These are phyloP conservation scores for Mnemiopsis leidyi DNA, from an alignment of 37 sponge, comb jelly and placozoan genomes.

Conservation along the genomic window DNA sequence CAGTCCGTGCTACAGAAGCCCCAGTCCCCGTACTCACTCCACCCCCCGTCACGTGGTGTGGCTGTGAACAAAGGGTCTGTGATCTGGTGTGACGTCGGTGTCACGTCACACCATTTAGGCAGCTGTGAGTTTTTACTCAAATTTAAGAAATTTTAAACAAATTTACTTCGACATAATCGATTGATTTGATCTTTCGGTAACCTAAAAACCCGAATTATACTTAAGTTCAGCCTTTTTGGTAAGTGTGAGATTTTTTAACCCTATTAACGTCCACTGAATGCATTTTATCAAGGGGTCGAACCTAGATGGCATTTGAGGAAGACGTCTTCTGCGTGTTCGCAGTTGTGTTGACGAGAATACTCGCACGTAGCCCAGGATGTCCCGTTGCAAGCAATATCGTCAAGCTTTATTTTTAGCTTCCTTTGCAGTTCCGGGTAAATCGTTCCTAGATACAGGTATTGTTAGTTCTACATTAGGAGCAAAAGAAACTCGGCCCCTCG, in stretches of 20 bases:
- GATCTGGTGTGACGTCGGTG: neutral
- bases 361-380: neutral
- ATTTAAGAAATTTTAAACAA: too few species aligned
- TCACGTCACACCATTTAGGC: too few species aligned
- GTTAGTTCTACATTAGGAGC: too few species aligned
- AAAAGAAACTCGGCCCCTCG: too few species aligned
- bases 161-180: too few species aligned
- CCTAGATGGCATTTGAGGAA: neutral
- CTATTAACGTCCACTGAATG: too few species aligned
- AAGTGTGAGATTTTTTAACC: too few species aligned
- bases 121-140: too few species aligned
- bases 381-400: neutral
- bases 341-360: neutral
- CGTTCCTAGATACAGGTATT: neutral
- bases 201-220: too few species aligned
- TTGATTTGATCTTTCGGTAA: too few species aligned
- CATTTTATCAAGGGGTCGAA: neutral
- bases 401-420: neutral
- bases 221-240: too few species aligned
- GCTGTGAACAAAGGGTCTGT: neutral
- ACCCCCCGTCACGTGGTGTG: neutral
- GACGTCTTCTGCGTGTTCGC: neutral
- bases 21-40: neutral
- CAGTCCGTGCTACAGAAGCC: neutral
- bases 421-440: neutral